Conservation (phyloP, 2,888 invertebrate genomes). For the Aporophyla lueneburgensis region DNA sequence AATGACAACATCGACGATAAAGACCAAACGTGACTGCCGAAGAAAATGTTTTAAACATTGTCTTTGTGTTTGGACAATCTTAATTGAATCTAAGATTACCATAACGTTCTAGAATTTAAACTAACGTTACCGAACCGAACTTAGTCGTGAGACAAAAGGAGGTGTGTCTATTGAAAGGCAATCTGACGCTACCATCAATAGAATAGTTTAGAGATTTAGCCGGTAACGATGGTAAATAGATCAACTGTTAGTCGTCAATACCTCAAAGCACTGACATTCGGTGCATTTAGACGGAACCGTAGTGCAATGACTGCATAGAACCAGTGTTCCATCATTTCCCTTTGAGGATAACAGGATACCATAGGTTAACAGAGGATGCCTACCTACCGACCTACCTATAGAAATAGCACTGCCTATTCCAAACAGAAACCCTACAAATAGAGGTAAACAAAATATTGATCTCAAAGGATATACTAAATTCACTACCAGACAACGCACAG, state of each 20-base stretch:
- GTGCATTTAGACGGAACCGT: background rate
- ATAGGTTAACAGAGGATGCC: background rate
- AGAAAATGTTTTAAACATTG: slow-evolving; percentile 47
- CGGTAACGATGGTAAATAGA: background rate
- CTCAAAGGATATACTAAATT: background rate
- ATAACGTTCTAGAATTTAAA: slow-evolving; percentile 41
- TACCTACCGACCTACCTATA: too few species aligned
- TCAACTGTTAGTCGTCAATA: background rate
- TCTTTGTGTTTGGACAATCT: slow-evolving; percentile 56
- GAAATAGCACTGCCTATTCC: too few species aligned
- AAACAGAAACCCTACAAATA: too few species aligned
- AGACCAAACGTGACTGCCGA: slow-evolving; percentile 59
- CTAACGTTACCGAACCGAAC: slow-evolving; percentile 4
- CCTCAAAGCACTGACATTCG: background rate
- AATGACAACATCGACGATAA: slow-evolving; percentile 44
- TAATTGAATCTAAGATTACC: slow-evolving; percentile 55
- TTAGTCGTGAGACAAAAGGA: background rate
- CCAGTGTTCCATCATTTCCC: background rate
- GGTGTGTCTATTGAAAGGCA: background rate
- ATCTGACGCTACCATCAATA: too few species aligned
- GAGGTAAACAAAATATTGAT: background rate
- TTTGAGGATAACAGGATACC: background rate
- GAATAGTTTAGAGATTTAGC: background rate
- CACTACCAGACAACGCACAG: background rate
- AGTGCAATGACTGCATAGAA: background rate